Conservation (phyloP, 2,113 vertebrate genomes). For the Chloropsis cyanopogon region DNA sequence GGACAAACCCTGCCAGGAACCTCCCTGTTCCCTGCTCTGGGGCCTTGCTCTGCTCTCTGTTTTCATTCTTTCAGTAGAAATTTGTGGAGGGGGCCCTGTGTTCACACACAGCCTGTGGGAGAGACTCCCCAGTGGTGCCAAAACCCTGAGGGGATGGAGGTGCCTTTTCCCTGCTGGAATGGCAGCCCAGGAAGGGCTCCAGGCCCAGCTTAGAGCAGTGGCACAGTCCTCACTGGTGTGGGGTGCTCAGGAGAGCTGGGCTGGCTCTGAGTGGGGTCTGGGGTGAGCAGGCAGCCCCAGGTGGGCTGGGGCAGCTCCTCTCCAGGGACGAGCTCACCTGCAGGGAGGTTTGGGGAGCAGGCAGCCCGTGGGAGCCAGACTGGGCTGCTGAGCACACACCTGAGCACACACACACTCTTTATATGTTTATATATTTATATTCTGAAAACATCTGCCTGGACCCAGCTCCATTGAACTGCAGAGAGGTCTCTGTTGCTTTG, state of each 20-base stretch:
- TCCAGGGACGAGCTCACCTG: fast-evolving
- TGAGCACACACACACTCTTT: background rate
- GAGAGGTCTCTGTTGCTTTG: background rate
- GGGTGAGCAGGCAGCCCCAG: background rate
- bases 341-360: fast-evolving
- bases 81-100: fast-evolving
- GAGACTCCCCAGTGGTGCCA: background rate
- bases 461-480: background rate
- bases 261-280: fast-evolving
- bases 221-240: fast-evolving
- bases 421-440: fast-evolving
- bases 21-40: background rate
- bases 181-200: background rate
- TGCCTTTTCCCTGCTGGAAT: background rate
- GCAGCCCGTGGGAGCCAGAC: background rate
- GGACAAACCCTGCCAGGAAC: background rate
- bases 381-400: fast-evolving
- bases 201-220: background rate
- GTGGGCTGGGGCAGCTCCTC: background rate
- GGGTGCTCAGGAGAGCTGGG: background rate
- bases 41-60: background rate
- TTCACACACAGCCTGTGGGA: fast-evolving
- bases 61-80: fast-evolving
- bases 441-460: background rate
- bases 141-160: background rate